phyloP scores from a whole-genome alignment of 1,140 invertebrate species.

The Myzus persicae region DNA sequence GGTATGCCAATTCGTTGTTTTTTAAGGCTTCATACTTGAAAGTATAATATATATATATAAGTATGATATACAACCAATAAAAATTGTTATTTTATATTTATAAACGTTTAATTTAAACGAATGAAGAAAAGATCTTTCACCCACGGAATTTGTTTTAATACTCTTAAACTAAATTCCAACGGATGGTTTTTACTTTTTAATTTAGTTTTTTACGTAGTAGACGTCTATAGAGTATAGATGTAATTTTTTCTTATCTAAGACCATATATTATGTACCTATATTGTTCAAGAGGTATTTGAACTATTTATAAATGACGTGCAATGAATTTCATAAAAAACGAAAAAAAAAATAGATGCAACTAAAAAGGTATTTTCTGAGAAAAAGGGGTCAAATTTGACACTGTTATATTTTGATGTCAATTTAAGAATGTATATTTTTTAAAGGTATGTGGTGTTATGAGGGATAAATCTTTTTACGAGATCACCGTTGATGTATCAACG shows the following conservation, averaged over 20 bases:
- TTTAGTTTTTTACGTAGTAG: neutral
- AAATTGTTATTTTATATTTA: neutral
- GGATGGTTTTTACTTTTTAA: neutral
- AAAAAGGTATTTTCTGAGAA: neutral
- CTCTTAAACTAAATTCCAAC: neutral
- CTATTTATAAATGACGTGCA: neutral
- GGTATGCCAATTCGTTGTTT: neutral
- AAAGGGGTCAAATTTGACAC: slow-evolving; percentile 32
- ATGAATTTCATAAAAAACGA: neutral
- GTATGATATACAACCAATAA: neutral
- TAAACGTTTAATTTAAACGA: neutral
- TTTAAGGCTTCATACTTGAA: neutral
- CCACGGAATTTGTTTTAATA: neutral
- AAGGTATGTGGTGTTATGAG: neutral
- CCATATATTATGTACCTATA: neutral
- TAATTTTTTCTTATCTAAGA: neutral
- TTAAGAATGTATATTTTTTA: neutral
- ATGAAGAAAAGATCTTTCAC: neutral
- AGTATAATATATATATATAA: neutral
- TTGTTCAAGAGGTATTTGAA: neutral
- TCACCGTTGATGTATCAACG: neutral
- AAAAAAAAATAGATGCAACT: neutral
- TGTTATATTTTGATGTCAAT: neutral
- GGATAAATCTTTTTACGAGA: slow-evolving; percentile 7
- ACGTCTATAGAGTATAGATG: neutral